phyloP scores from a whole-genome alignment of 2,888 invertebrate genomes.

The Cosmia pyralina region DNA sequence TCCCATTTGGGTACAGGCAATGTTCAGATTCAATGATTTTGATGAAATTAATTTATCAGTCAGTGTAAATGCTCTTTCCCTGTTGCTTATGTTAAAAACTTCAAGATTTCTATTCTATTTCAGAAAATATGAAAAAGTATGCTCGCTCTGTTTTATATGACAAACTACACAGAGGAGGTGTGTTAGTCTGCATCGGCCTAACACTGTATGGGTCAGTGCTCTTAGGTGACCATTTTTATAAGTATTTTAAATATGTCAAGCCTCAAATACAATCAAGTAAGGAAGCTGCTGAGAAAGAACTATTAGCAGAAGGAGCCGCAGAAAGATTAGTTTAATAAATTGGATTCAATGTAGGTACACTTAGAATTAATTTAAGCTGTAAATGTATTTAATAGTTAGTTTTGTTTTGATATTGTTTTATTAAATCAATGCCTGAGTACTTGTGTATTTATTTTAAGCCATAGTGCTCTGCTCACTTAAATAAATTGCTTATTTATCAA shows the following conservation, averaged over 20 bases:
- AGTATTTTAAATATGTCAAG: slow-evolving; percentile 83
- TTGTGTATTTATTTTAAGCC: slow-evolving; percentile 5
- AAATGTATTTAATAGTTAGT: slow-evolving; percentile 63
- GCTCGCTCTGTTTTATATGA: slow-evolving; percentile 83
- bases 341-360: slow-evolving; percentile 28
- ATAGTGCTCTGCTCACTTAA: not conserved
- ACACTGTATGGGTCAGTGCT: slow-evolving; percentile 79
- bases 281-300: slow-evolving; percentile 82
- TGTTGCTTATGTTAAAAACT: not conserved
- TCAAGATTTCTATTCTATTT: slow-evolving; percentile 49
- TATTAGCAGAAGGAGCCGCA: slow-evolving; percentile 87
- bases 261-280: slow-evolving; percentile 83
- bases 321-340: slow-evolving; percentile 76
- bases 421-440: slow-evolving; percentile 63
- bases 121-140: slow-evolving; percentile 84
- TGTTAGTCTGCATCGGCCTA: slow-evolving; percentile 84
- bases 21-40: not conserved
- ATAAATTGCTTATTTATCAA: slow-evolving; percentile 7
- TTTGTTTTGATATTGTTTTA: slow-evolving; percentile 63
- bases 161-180: slow-evolving; percentile 86
- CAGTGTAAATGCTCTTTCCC: not conserved
- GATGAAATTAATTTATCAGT: not conserved
- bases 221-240: slow-evolving; percentile 81
- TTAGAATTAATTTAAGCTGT: slow-evolving; percentile 66
- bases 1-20: not conserved